These are phyloP conservation scores for Lutra lutra DNA, from an alignment of 2,797 vertebrate species.

Conservation along the genomic window DNA sequence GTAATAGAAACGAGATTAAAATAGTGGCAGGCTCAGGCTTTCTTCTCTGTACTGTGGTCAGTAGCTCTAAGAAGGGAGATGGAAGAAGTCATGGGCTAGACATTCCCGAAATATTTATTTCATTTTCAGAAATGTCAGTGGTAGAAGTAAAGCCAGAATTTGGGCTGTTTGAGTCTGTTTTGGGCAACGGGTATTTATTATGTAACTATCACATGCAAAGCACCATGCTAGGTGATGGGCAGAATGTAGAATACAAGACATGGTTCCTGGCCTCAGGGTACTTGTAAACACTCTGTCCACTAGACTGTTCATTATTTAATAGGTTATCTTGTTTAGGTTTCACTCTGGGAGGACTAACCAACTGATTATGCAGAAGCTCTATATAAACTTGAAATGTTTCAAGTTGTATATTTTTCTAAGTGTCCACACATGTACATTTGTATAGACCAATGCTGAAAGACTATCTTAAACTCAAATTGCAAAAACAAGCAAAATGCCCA, in stretches of 20 bases:
- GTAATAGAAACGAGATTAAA: not conserved
- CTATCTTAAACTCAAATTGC: not conserved
- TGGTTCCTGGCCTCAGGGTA: not conserved
- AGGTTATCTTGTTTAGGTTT: not conserved
- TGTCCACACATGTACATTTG: not conserved
- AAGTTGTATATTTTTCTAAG: conserved; percentile 16
- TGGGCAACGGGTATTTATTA: not conserved
- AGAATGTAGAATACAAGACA: not conserved
- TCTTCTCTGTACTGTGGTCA: not conserved
- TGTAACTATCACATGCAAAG: not conserved
- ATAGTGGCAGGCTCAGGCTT: not conserved
- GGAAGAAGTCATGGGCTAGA: not conserved
- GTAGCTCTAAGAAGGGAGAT: not conserved
- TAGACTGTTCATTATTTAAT: conserved; percentile 3
- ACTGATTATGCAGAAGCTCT: not conserved
- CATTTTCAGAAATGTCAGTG: not conserved
- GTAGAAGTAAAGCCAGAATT: not conserved
- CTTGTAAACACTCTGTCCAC: not conserved
- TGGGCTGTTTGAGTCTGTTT: not conserved
- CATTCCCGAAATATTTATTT: not conserved
- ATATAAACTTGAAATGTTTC: not conserved
- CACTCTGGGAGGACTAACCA: not conserved
- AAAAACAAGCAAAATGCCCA: not conserved
- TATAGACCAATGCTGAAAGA: not conserved
- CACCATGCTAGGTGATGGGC: not conserved